These are phyloP conservation scores for Phocides pigmalion DNA, from an alignment of 1,140 invertebrate species.

Conservation along the genomic window DNA sequence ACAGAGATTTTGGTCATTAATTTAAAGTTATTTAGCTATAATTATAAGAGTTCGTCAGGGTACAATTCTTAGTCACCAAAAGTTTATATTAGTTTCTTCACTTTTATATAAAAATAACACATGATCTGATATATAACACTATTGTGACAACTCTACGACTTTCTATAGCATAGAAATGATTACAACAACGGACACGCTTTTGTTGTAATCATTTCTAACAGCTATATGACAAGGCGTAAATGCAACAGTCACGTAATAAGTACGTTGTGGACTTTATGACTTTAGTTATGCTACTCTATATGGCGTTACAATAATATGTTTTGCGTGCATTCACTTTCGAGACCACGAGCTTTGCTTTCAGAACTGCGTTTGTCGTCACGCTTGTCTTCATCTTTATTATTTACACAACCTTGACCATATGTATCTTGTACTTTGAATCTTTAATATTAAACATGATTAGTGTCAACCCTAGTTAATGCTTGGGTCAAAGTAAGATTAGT, in stretches of 20 bases:
- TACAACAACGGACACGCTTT: not conserved
- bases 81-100: not conserved
- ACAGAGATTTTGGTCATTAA: too few relatives aligned
- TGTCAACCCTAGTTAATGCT: constrained; percentile 5
- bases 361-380: constrained; percentile 37
- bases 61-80: not conserved
- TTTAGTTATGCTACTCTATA: constrained; percentile 35
- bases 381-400: constrained; percentile 20
- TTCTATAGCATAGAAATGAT: too few relatives aligned
- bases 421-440: not conserved
- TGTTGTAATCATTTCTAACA: not conserved
- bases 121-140: too few relatives aligned
- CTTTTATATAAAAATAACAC: too few relatives aligned
- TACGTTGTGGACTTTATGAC: constrained; percentile 9
- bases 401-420: constrained; percentile 5
- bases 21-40: not conserved
- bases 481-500: constrained; percentile 23
- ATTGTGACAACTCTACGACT: not conserved
- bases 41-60: too few relatives aligned
- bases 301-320: constrained; percentile 28
- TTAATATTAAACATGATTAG: constrained; percentile 15
- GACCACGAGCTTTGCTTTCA: constrained; percentile 71
- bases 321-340: constrained; percentile 63
- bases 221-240: constrained; percentile 17
- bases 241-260: constrained; percentile 31